Evolutionary conservation across 92 coral and sea anemone genomes (phyloP), one percentile per base, ranked within the genome.

Genomic region (Paragorgia papillata): DNA sequence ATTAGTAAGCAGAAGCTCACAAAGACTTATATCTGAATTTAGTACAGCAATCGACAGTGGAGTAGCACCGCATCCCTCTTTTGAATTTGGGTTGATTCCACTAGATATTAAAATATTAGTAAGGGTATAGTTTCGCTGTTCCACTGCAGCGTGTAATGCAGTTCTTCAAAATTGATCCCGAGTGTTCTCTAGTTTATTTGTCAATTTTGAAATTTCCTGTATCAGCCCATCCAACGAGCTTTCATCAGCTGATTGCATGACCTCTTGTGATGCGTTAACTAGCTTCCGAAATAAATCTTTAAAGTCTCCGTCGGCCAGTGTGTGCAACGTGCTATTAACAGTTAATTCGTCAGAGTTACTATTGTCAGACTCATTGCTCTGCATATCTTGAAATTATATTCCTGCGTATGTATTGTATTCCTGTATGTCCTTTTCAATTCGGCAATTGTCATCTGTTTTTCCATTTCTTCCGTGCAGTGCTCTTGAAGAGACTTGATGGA

Each of bases 91-190:
- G n/a, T n/a, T n/a, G n/a, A n/a, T 84, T 57, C 87, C 79, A 57
- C 79, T 75, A 37, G 60, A 63, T 39, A 75, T 17, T 2, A 82
- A 33, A 27, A 69, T 44, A 51, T 57, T 63, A 2, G 68, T 69
- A 18, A 82, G 63, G 28, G 57, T 33, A 63, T 32, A 37, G 39
- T 75, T 74, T 35, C 76, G 66, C 44, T 82, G 74, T 27, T 84
- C 73, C 58, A 84, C 88, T 22, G 88, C 88, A 39, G 73, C 79
- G 49, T 84, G 86, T 4, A 85, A 87, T 4, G 66, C 56, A 2
- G 85, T 81, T 54, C 89, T 39, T 5, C 80, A 82, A 68, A 17
- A 27, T 55, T 80, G 80, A 57, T 80, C 89, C 20, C 32, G 22
- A 2, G 48, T 33, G 15, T 15, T 55, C 9, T 60, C 69, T 18